A percentile compares a stretch with the other conserved stretches of the same genome.
These are phyloP conservation scores for Hemibagrus wyckioides DNA, from an alignment of 2,113 vertebrate species.

Conservation along the genomic window DNA sequence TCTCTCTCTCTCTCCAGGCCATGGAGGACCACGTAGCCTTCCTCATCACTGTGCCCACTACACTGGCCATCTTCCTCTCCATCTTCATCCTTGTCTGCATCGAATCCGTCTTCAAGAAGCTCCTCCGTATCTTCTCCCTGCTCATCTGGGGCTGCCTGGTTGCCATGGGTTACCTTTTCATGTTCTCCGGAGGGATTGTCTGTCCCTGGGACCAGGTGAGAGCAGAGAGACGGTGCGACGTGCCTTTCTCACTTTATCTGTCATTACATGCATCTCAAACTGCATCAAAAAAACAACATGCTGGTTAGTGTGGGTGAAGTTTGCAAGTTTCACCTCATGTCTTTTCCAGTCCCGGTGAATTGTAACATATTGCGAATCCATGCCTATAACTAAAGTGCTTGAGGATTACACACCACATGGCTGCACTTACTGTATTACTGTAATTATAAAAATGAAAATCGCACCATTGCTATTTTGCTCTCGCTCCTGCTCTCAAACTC, in stretches of 20 bases:
- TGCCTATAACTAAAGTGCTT: neutral
- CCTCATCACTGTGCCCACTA: conserved; percentile 92
- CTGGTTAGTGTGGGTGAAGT: neutral
- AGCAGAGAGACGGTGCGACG: neutral
- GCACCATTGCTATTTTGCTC: conserved; percentile 36
- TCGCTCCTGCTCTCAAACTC: conserved; percentile 1
- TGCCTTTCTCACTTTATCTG: conserved; percentile 7
- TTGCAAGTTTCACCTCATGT: conserved; percentile 44
- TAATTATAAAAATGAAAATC: conserved; percentile 2
- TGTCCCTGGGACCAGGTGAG: conserved; percentile 98
- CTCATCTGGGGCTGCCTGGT: conserved; percentile 95
- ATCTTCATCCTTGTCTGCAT: conserved; percentile 97
- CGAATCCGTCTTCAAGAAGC: conserved; percentile 92
- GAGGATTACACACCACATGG: neutral
- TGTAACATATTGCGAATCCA: neutral
- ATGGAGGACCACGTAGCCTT: conserved; percentile 92
- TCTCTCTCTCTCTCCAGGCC: conserved; percentile 71
- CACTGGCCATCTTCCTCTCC: conserved; percentile 93
- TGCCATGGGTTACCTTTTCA: conserved; percentile 97
- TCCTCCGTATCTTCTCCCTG: conserved; percentile 90
- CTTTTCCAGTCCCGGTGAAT: neutral
- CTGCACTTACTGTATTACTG: neutral
- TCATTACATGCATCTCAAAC: neutral
- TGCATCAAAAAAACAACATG: neutral
- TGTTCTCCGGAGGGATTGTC: conserved; percentile 93